Conservation (phyloP, 2,113 vertebrate genomes). For the Xerus inauris region DNA sequence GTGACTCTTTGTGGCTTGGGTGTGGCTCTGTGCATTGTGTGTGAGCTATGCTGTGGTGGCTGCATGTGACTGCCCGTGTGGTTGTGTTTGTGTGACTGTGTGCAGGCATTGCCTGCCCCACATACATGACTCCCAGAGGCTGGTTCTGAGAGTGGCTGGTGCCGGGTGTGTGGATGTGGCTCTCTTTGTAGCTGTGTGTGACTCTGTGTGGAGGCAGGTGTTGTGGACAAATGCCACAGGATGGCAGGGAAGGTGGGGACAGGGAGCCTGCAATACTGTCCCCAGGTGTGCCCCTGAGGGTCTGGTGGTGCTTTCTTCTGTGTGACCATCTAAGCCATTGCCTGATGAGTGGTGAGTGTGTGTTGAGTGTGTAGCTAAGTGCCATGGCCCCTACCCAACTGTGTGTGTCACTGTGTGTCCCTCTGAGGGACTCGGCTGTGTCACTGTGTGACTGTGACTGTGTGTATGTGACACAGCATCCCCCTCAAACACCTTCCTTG, state of each 20-base stretch:
- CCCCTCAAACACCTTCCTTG: conserved; percentile 66
- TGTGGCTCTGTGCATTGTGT: neutral
- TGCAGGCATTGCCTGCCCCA: neutral
- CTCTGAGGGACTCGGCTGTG: conserved; percentile 65
- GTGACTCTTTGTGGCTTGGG: conserved; percentile 35
- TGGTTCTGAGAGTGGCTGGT: neutral
- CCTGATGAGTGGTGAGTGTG: too few relatives aligned
- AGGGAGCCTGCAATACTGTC: neutral
- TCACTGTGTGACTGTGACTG: conserved; percentile 76
- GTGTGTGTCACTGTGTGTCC: conserved; percentile 64
- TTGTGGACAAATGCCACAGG: rapidly evolving
- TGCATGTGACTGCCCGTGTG: neutral
- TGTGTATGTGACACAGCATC: conserved; percentile 26
- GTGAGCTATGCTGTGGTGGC: neutral
- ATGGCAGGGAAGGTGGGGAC: too few relatives aligned
- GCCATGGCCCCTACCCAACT: neutral
- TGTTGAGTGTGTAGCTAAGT: neutral
- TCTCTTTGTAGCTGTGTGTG: neutral
- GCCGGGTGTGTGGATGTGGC: neutral
- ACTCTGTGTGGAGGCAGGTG: neutral
- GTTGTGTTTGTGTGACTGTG: neutral
- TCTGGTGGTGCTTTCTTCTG: neutral
- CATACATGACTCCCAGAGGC: neutral
- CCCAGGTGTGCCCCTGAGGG: neutral
- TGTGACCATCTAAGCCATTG: neutral